Base-by-base conservation (phyloP, 2,797 vertebrate genomes). In the Gadopsis bispinosus region DNA sequence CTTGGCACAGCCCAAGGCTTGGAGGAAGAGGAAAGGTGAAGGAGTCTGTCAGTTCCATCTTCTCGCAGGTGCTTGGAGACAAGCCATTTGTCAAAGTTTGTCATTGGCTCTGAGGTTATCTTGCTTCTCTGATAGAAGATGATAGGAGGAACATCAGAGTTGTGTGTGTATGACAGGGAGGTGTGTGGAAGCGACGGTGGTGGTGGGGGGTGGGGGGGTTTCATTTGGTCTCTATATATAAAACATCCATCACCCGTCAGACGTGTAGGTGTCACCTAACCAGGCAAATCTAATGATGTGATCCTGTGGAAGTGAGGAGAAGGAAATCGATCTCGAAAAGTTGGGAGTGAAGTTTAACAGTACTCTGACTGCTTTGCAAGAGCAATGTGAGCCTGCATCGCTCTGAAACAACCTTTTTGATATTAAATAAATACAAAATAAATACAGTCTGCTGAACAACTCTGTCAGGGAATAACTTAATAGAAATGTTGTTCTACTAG, bases 81-180 rank as follows among this genome's bases (percentile, higher is more conserved):
- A 94, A 94, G 92, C 89, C 91, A 95, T 96, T 95, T 92, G 93
- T 96, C 94, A 95, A 94, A 95, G 92, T 94, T 94, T 95, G 94
- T 94, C 94, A 94, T 95, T 95, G 93, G 94, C 94, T 94, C 88
- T 92, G 93, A 95, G 94, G 94, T 96, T 95, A 96, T 95, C 93
- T 93, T 85, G 87, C 85, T 85, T 86, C 91, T 88, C 85, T 91
- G 92, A 94, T 94, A 91, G 93, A 95, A 94, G 93, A 94, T 95
- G 94, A 94, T 94, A 92, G 91, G 88, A 88, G 65, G 83, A 88
- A 90, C 89, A 91, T 92, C 89, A 87, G 77, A 90, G 76, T 29
- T 75, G 78, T 77, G 79, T 67, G 69, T 56, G 77, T 67, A 35
- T 83, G 84, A 83, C 69, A 51, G 78, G 54, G 58, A 69, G 70